phyloP scores from a whole-genome alignment of 2,113 vertebrate species.

The Callipepla squamata region DNA sequence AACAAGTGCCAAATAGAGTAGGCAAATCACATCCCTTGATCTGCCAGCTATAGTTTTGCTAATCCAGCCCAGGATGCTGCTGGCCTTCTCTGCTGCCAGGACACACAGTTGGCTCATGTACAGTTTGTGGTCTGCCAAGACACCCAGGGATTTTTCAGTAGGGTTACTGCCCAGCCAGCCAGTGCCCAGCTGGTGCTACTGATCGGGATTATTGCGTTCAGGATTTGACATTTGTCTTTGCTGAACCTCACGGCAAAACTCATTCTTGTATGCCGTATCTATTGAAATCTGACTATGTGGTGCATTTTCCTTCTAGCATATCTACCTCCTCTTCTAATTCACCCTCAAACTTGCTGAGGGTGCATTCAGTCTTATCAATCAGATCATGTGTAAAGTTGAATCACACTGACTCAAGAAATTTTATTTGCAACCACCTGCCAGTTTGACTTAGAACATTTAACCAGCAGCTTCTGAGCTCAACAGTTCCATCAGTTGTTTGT shows the following conservation, averaged over 20 bases:
- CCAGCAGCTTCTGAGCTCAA: neutral
- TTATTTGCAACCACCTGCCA: neutral
- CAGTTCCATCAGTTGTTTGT: neutral
- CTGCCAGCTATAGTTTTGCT: neutral
- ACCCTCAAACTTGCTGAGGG: neutral
- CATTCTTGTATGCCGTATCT: neutral
- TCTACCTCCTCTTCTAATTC: neutral
- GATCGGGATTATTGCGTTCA: conserved; percentile 2
- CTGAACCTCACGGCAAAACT: neutral
- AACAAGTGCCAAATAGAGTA: neutral
- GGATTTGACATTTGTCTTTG: neutral
- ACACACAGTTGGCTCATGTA: neutral
- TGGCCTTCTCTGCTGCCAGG: neutral
- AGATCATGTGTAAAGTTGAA: neutral
- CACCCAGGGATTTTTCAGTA: conserved; percentile 1
- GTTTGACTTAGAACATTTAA: neutral
- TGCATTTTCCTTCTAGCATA: neutral
- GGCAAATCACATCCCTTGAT: neutral
- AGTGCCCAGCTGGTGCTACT: conserved; percentile 26
- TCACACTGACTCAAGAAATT: neutral
- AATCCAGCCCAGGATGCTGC: conserved; percentile 6
- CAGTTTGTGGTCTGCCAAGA: conserved; percentile 8
- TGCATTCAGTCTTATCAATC: neutral
- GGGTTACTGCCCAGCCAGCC: neutral
- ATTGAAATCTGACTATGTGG: neutral